Evolutionary conservation across 2,113 vertebrate species (phyloP).

Genomic region (Xenus cinereus): DNA sequence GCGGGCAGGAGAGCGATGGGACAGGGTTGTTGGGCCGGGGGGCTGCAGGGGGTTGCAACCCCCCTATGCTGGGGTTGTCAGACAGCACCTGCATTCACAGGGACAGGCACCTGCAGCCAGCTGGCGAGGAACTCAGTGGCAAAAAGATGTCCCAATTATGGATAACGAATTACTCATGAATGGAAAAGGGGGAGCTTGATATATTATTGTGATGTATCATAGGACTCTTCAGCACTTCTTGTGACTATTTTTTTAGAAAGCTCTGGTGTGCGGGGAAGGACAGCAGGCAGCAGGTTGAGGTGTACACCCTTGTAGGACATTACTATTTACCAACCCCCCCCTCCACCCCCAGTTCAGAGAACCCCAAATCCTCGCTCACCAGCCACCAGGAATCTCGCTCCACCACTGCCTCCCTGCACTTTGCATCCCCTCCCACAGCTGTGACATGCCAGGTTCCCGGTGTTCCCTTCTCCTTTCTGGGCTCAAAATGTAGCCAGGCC

Average conservation of each 20-base stretch:
- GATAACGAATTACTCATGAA: not conserved
- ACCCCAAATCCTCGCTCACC: not conserved
- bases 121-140: not conserved
- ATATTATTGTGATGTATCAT: not conserved
- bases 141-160: not conserved
- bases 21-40: not conserved
- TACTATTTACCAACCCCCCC: not conserved
- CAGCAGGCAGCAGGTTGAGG: not conserved
- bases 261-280: not conserved
- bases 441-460: not conserved
- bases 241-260: not conserved
- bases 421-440: rapidly evolving
- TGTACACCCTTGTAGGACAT: not conserved
- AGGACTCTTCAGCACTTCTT: not conserved
- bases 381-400: not conserved
- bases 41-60: not conserved
- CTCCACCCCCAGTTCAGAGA: not conserved
- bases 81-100: not conserved
- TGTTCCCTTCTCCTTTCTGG: not conserved
- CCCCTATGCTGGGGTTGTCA: not conserved
- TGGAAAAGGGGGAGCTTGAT: not conserved
- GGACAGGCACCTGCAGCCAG: not conserved
- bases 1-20: rapidly evolving
- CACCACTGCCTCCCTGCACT: rapidly evolving
- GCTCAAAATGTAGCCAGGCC: not conserved